phyloP scores from a whole-genome alignment of 2,797 vertebrate genomes.

The Scolopax rusticola region DNA sequence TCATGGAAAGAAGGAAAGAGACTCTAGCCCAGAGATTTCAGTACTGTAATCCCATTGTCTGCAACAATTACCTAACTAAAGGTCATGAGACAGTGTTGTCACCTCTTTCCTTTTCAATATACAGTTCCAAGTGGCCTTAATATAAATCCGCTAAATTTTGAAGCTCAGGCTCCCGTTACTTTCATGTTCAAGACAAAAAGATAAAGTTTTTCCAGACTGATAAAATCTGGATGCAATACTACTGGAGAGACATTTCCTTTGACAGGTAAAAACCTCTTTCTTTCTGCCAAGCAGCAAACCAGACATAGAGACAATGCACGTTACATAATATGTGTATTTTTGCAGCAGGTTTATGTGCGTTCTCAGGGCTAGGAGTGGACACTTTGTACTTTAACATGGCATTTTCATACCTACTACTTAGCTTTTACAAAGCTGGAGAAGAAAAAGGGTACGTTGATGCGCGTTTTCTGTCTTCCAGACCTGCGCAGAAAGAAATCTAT shows the following conservation, averaged over 20 bases:
- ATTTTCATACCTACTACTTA: not conserved
- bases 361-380: not conserved
- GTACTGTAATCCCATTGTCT: not conserved
- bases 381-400: not conserved
- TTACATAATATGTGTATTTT: not conserved
- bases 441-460: not conserved
- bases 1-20: not conserved
- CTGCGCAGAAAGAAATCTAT: not conserved
- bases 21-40: not conserved
- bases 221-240: not conserved
- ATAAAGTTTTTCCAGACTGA: rapidly evolving
- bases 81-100: not conserved
- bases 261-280: not conserved
- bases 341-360: not conserved
- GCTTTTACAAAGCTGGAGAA: not conserved
- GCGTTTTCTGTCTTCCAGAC: not conserved
- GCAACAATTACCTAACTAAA: not conserved
- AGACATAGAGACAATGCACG: not conserved
- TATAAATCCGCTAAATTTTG: not conserved
- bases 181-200: not conserved
- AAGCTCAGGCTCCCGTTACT: not conserved
- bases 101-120: not conserved
- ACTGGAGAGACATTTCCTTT: not conserved
- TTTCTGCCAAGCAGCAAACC: not conserved
- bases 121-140: not conserved